Evolutionary conservation across 2,888 invertebrate genomes (phyloP).

Genomic region (Oligia latruncula): DNA sequence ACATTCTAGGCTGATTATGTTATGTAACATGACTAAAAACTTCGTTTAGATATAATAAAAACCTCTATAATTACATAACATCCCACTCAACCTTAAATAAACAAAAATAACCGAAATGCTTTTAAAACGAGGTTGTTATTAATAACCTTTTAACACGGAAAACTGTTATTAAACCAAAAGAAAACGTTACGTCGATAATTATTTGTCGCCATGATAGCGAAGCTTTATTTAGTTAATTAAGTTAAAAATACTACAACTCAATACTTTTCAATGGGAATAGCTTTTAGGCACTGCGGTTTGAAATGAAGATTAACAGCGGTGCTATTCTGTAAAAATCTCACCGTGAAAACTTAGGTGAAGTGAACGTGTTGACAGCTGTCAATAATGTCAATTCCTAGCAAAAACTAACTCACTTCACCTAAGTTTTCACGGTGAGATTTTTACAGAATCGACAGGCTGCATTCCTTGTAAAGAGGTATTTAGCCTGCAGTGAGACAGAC

Average conservation of each 20-base stretch:
- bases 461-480: background rate
- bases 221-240: conserved; percentile 45
- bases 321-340: too few species aligned
- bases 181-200: conserved; percentile 56
- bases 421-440: too few species aligned
- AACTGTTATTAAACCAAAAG: conserved; percentile 59
- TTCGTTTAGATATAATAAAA: too few species aligned
- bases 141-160: conserved; percentile 62
- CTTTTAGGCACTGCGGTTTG: background rate
- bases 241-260: conserved; percentile 15
- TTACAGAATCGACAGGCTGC: too few species aligned
- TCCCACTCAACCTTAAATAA: conserved; percentile 40
- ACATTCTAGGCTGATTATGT: too few species aligned
- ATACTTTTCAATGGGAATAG: background rate
- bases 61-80: too few species aligned
- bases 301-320: background rate
- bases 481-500: too few species aligned
- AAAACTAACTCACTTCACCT: too few species aligned
- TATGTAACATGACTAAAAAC: too few species aligned
- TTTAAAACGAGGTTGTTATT: conserved; percentile 61
- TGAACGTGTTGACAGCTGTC: too few species aligned
- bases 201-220: conserved; percentile 46
- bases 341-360: too few species aligned
- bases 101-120: conserved; percentile 42
- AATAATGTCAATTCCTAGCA: too few species aligned